Percentiles rank a stretch among this genome's conserved stretches.
Conservation (phyloP, 1,140 invertebrate genomes). For the Eubasilissa regina region DNA sequence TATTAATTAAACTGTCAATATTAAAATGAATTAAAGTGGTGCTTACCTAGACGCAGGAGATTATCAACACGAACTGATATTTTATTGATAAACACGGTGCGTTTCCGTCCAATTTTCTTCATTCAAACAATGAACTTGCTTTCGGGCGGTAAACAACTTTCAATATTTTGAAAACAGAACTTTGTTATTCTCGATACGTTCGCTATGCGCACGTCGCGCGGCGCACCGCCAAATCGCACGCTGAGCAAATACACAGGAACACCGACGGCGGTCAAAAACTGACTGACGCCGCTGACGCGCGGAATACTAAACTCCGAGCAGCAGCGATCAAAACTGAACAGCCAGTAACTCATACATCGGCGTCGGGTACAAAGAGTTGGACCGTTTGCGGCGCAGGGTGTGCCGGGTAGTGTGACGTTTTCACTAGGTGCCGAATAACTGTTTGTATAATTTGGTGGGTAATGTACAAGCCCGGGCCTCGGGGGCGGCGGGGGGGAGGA, state of each 20-base stretch:
- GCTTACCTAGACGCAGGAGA: not conserved
- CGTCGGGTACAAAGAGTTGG: not conserved
- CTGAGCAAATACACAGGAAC: conserved; percentile 29
- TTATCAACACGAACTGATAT: no score
- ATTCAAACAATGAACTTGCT: conserved; percentile 53
- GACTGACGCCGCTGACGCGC: conserved; percentile 18
- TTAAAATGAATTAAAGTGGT: not conserved
- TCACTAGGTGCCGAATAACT: not conserved
- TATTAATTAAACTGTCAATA: conserved; percentile 7
- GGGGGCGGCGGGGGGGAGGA: not conserved
- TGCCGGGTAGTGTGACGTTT: not conserved
- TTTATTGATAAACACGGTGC: not conserved
- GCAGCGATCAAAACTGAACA: not conserved
- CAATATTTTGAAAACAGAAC: conserved; percentile 52
- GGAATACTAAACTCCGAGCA: conserved; percentile 20
- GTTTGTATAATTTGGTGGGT: not conserved
- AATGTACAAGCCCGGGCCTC: conserved; percentile 16
- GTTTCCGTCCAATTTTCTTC: not conserved
- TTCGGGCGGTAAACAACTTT: conserved; percentile 42
- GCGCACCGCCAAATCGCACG: conserved; percentile 47
- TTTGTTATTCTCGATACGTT: conserved; percentile 26
- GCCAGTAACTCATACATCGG: not conserved
- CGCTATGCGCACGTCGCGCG: conserved; percentile 46
- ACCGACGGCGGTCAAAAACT: conserved; percentile 20
- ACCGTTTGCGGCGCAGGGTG: not conserved